Evolutionary conservation across 2,113 vertebrate species (phyloP), one percentile per base, ranked within the genome.

Genomic region (Barbus barbus): DNA sequence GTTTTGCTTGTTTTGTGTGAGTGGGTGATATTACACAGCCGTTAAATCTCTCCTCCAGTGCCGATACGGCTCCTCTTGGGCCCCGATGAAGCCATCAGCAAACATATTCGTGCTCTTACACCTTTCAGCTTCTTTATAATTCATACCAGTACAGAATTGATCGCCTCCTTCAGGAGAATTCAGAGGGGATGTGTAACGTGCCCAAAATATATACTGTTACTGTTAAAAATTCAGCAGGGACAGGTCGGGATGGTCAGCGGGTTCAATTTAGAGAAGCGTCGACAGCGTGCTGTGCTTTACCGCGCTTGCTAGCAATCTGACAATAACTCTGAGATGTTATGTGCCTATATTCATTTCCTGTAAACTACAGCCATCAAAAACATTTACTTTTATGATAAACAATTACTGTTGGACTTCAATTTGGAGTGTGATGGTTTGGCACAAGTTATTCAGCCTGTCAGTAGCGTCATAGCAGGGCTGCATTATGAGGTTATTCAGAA

Each of bases 51-150:
- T 84, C 67, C 28, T 12, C 9, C 16, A 12, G 26, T 0, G 9
- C 31, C 13, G 20, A 53, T 33, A 22, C 33, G 74, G 48, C 16
- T 76, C 9, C 75, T 53, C 33, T 4, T 1, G 20, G 31, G 75
- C 51, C 14, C 56, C 22, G 4, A 60, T 60, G 76, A 78, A 78
- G 36, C n/a, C 36, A 79, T 78, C 56, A 41, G 73, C 14, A 78
- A 78, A 78, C 77, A 18, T 61, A 63, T 82, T 76, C 51, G 12
- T 13, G 53, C 28, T 44, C 48, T 61, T 74, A 48, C 67, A 67
- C 82, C 36, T 31, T 81, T 77, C 58, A 77, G 48, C 74, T 77
- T 5, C 46, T 77, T 81, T 48, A 61, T 77, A 76, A 84, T 84
- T 83, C 22, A 84, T 51, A 80, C 77, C 76, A 31, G 65, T 9